Percentiles rank a stretch among this genome's conserved stretches.
Evolutionary conservation across 1,140 invertebrate genomes (phyloP).

Genomic region (Conus betulinus): DNA sequence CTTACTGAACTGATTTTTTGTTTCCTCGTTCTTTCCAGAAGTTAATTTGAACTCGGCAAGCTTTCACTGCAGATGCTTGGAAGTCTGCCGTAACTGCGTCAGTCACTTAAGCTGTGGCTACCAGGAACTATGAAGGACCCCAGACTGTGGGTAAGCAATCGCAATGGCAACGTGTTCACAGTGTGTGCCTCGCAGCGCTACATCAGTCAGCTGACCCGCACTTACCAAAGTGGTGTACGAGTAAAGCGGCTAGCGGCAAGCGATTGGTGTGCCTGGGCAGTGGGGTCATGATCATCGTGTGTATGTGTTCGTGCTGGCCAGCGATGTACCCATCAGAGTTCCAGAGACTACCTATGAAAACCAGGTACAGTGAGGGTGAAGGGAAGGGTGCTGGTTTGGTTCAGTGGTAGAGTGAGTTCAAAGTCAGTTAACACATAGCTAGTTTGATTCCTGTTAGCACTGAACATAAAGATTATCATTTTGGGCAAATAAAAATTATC

Average conservation of each 20-base stretch:
- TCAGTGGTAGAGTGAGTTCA: too few species aligned
- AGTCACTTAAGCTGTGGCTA: background rate
- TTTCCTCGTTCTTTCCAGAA: background rate
- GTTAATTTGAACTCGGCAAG: background rate
- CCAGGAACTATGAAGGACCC: constrained; percentile 60
- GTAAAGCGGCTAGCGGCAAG: constrained; percentile 90
- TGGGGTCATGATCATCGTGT: constrained; percentile 94
- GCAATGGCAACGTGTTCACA: constrained; percentile 89
- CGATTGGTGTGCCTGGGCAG: constrained; percentile 91
- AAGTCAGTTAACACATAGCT: background rate
- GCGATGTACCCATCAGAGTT: constrained; percentile 92
- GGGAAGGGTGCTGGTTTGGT: background rate
- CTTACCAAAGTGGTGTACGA: constrained; percentile 85
- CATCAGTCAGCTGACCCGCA: constrained; percentile 84
- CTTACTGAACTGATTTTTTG: too few species aligned
- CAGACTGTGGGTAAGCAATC: constrained; percentile 87
- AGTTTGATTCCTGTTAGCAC: too few species aligned
- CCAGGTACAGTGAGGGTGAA: constrained; percentile 79
- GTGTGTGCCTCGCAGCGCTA: constrained; percentile 85
- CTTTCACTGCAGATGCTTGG: background rate
- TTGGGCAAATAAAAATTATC: too few species aligned
- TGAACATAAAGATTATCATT: too few species aligned
- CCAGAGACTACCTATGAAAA: constrained; percentile 95
- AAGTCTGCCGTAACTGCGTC: background rate
- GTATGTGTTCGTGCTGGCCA: constrained; percentile 90